Percentiles rank a stretch among this genome's conserved stretches.
Evolutionary conservation across 2,113 vertebrate species (phyloP).

Genomic region (Gallinago jamesoni): DNA sequence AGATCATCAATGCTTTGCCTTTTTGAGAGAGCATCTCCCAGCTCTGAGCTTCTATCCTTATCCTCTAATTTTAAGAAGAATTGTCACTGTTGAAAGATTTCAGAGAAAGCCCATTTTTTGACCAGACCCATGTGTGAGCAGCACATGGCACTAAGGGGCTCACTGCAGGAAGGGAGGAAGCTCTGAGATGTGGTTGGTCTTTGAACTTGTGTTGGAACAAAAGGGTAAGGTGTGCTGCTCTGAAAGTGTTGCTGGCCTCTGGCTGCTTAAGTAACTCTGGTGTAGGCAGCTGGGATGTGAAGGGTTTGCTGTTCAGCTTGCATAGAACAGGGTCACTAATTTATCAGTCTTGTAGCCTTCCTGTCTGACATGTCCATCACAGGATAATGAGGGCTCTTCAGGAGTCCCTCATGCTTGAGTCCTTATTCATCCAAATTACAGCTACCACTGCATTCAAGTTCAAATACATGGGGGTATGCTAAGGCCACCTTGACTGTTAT

Average conservation of each 20-base stretch:
- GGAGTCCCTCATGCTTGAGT: background rate
- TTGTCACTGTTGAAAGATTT: background rate
- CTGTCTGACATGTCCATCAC: background rate
- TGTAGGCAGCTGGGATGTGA: background rate
- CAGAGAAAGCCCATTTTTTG: background rate
- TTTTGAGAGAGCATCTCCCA: background rate
- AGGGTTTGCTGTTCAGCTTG: background rate
- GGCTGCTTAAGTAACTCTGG: background rate
- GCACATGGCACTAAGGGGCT: accelerated
- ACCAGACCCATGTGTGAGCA: background rate
- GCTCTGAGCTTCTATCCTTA: background rate
- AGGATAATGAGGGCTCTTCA: background rate
- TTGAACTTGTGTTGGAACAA: background rate
- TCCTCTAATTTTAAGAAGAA: background rate
- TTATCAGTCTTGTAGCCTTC: background rate
- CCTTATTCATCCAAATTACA: background rate
- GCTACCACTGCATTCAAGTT: background rate
- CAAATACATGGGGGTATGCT: background rate
- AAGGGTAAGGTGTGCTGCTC: background rate
- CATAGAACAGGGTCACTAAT: background rate
- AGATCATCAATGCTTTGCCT: background rate
- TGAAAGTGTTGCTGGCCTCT: background rate
- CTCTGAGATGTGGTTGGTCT: background rate
- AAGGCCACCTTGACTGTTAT: background rate
- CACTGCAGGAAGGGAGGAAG: background rate